Evolutionary conservation across 2,888 invertebrate genomes (phyloP).

Genomic region (Elegia similella): DNA sequence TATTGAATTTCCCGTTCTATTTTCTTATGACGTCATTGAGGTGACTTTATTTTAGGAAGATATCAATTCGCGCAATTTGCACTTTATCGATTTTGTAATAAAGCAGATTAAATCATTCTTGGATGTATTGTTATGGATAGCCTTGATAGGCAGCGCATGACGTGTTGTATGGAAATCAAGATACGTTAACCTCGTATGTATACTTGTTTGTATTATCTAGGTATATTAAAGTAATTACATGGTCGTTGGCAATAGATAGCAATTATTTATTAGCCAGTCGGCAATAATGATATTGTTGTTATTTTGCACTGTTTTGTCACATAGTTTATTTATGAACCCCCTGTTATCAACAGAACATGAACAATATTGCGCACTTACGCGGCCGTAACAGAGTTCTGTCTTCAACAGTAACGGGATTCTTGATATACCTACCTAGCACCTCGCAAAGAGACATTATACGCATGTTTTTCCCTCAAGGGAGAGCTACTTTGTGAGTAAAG

Average conservation of each 20-base stretch:
- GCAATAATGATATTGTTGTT: slow-evolving; percentile 1
- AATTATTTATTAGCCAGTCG: not conserved
- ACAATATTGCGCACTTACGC: too few relatives aligned
- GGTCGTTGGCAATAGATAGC: not conserved
- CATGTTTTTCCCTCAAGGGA: too few relatives aligned
- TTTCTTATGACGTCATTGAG: slow-evolving; percentile 4
- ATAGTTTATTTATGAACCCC: not conserved
- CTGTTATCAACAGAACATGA: too few relatives aligned
- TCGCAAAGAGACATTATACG: too few relatives aligned
- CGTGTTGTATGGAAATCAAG: slow-evolving; percentile 39
- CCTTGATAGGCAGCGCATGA: slow-evolving; percentile 22
- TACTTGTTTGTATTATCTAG: too few relatives aligned
- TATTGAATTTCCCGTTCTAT: slow-evolving; percentile 23
- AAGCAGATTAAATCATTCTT: slow-evolving; percentile 2
- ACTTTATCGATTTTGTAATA: not conserved
- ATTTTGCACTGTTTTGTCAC: not conserved
- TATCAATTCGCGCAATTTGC: not conserved
- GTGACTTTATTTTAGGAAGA: not conserved
- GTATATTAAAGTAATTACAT: slow-evolving; percentile 1
- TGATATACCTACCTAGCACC: too few relatives aligned
- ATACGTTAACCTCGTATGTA: slow-evolving; percentile 33
- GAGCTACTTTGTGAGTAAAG: too few relatives aligned
- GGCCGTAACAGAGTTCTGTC: too few relatives aligned
- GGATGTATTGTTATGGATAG: not conserved
- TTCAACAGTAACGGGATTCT: too few relatives aligned